Percentiles rank a stretch among this genome's conserved stretches.
Evolutionary conservation across 2,113 vertebrate species (phyloP).

Genomic region (Bos javanicus): DNA sequence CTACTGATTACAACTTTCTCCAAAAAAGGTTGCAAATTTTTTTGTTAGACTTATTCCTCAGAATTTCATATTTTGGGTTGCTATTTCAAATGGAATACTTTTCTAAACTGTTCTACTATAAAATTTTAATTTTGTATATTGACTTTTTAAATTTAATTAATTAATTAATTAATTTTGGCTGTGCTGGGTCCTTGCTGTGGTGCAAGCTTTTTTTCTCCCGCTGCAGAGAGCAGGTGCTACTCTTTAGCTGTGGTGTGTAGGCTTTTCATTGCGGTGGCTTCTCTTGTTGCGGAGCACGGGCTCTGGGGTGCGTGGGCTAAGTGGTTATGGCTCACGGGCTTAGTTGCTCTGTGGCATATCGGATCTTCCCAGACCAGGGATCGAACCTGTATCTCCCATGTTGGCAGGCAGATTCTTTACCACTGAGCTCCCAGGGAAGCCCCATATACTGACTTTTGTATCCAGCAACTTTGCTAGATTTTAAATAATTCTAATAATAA

Average conservation of each 20-base stretch:
- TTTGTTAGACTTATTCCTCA: background rate
- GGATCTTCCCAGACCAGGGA: background rate
- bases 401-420: background rate
- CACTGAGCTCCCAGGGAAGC: background rate
- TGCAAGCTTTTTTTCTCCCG: background rate
- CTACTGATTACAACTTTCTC: background rate
- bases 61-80: background rate
- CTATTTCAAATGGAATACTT: background rate
- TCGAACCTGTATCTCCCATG: background rate
- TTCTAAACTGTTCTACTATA: background rate
- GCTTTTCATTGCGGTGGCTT: background rate
- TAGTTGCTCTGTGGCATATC: background rate
- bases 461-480: background rate
- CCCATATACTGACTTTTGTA: background rate
- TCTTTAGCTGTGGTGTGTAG: background rate
- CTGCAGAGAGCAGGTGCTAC: background rate
- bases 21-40: background rate
- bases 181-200: background rate
- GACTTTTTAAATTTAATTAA: background rate
- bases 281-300: rapidly evolving
- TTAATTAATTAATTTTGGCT: background rate
- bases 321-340: background rate
- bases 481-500: constrained; percentile 47
- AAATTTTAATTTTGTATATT: background rate
- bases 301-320: background rate